Evolutionary conservation across 2,113 vertebrate genomes (phyloP).

Genomic region (Chiloscyllium plagiosum): DNA sequence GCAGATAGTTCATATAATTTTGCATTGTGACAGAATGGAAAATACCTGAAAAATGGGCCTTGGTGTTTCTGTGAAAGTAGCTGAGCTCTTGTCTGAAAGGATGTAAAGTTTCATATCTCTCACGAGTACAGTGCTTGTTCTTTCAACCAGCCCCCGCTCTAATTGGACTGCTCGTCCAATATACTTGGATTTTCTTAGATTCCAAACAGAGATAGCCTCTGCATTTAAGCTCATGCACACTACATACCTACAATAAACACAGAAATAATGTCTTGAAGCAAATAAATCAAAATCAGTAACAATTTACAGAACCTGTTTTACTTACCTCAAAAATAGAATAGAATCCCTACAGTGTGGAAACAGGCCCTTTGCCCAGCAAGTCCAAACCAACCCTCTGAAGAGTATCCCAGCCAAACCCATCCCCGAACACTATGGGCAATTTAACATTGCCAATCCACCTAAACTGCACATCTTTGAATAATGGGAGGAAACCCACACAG

Average conservation of each 20-base stretch:
- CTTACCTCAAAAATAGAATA: not conserved
- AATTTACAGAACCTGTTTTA: not conserved
- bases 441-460: too few relatives aligned
- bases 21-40: not conserved
- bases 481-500: too few relatives aligned
- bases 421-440: too few relatives aligned
- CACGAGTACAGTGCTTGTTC: constrained; percentile 46
- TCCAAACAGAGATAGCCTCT: constrained; percentile 49
- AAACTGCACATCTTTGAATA: too few relatives aligned
- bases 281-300: not conserved
- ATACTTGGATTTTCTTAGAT: constrained; percentile 48
- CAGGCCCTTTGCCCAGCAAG: too few relatives aligned
- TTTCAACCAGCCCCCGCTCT: constrained; percentile 52
- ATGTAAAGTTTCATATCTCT: constrained; percentile 52
- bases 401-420: too few relatives aligned
- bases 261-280: not conserved
- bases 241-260: constrained; percentile 43
- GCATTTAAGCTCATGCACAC: constrained; percentile 47
- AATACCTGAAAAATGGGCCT: constrained; percentile 50
- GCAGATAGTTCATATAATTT: not conserved
- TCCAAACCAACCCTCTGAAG: too few relatives aligned
- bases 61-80: constrained; percentile 43
- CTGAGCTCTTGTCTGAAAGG: constrained; percentile 48
- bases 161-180: constrained; percentile 46
- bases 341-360: too few relatives aligned